Conservation (phyloP, 2,113 vertebrate species). For the Oncorhynchus clarkii region DNA sequence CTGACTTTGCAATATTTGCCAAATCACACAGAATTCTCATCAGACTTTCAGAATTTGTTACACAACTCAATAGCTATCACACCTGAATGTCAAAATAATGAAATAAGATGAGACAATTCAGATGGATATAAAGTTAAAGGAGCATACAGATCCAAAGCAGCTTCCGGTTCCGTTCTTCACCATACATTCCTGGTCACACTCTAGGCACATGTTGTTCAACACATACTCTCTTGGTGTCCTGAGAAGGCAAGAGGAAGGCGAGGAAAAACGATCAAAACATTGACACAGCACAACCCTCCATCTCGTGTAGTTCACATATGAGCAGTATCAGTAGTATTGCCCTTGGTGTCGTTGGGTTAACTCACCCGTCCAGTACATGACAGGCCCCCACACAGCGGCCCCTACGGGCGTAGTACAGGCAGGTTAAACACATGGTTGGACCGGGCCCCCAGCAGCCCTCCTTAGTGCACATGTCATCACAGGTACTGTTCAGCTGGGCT, state of each 20-base stretch:
- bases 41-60: too few relatives aligned
- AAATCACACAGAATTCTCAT: not conserved
- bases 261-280: not conserved
- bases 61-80: not conserved
- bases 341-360: not conserved
- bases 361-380: constrained; percentile 84
- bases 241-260: constrained; percentile 10
- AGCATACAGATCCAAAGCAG: constrained; percentile 80
- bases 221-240: constrained; percentile 80
- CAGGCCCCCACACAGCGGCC: constrained; percentile 82
- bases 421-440: constrained; percentile 83
- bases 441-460: constrained; percentile 91
- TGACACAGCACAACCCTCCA: not conserved
- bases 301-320: not conserved
- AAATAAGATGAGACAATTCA: too few relatives aligned
- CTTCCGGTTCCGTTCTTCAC: constrained; percentile 58
- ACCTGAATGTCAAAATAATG: not conserved
- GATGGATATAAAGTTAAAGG: not conserved
- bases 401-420: constrained; percentile 75
- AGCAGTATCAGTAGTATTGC: not conserved
- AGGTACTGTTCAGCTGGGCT: constrained; percentile 69
- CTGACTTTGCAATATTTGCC: not conserved
- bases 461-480: constrained; percentile 76
- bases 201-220: constrained; percentile 69
- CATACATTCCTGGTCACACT: constrained; percentile 80